Percentiles rank a stretch among this genome's conserved stretches.
These are phyloP conservation scores for Indri indri DNA, from an alignment of 2,113 vertebrate genomes.

Conservation along the genomic window DNA sequence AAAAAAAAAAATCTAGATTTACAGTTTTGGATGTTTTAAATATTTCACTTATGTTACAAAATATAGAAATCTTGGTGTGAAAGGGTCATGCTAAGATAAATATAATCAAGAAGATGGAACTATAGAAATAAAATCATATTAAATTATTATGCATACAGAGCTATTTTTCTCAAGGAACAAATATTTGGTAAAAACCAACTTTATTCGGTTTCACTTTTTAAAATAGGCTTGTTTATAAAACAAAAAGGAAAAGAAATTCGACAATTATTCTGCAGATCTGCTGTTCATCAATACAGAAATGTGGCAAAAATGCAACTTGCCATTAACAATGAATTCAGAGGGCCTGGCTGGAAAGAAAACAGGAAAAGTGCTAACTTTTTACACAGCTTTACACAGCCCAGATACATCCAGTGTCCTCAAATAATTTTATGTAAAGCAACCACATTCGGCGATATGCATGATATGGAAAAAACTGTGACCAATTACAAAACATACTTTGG, in stretches of 20 bases:
- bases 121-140: constrained; percentile 77
- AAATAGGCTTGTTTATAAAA: constrained; percentile 73
- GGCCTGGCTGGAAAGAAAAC: constrained; percentile 40
- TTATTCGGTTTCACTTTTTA: constrained; percentile 76
- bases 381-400: constrained; percentile 73
- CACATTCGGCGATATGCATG: constrained; percentile 8
- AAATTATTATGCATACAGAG: constrained; percentile 69
- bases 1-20: constrained; percentile 10
- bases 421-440: constrained; percentile 56
- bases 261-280: constrained; percentile 77
- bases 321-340: constrained; percentile 74
- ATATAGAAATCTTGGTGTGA: constrained; percentile 76
- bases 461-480: constrained; percentile 44
- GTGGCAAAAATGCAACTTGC: constrained; percentile 62
- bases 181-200: constrained; percentile 75
- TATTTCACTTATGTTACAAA: constrained; percentile 77
- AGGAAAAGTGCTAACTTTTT: constrained; percentile 76
- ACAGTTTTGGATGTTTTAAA: constrained; percentile 66
- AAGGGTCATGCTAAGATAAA: constrained; percentile 76
- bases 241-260: constrained; percentile 77
- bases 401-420: constrained; percentile 78
- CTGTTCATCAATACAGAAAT: constrained; percentile 79
- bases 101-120: neutral
- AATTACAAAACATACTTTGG: constrained; percentile 56
- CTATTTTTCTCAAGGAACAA: constrained; percentile 71